Percentiles rank a stretch among this genome's conserved stretches.
Conservation (phyloP, 2,888 invertebrate species). For the Limnephilus rhombicus region DNA sequence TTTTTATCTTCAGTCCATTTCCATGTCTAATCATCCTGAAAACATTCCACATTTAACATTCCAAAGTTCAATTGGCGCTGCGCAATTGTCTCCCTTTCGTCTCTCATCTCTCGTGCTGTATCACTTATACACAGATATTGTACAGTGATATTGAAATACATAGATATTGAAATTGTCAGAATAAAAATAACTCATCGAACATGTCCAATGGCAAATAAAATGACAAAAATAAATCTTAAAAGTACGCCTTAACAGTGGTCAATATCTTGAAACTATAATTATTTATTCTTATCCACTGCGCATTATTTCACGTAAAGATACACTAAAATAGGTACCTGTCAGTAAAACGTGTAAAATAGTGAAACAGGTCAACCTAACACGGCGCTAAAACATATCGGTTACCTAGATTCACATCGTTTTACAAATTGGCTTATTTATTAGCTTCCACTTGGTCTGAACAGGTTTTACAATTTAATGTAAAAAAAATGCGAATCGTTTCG, state of each 20-base stretch:
- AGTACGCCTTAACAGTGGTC: background rate
- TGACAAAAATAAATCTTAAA: background rate
- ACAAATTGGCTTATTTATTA: background rate
- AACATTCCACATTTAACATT: no score
- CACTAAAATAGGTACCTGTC: background rate
- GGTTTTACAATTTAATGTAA: background rate
- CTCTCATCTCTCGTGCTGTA: no score
- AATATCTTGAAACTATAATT: background rate
- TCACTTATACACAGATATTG: no score
- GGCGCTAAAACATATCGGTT: background rate
- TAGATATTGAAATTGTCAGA: background rate
- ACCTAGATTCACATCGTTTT: background rate
- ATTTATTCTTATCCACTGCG: background rate
- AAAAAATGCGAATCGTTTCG: slow-evolving; percentile 16
- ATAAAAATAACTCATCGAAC: background rate
- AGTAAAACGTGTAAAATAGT: background rate
- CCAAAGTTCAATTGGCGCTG: no score
- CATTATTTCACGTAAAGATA: background rate
- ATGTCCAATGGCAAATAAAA: background rate
- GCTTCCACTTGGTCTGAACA: background rate
- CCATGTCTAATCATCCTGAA: no score
- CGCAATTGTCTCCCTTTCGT: no score
- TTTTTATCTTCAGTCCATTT: background rate
- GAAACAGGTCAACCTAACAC: background rate
- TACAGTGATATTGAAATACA: no score